Base-by-base conservation (phyloP, 2,797 vertebrate genomes). In the Myripristis murdjan region DNA sequence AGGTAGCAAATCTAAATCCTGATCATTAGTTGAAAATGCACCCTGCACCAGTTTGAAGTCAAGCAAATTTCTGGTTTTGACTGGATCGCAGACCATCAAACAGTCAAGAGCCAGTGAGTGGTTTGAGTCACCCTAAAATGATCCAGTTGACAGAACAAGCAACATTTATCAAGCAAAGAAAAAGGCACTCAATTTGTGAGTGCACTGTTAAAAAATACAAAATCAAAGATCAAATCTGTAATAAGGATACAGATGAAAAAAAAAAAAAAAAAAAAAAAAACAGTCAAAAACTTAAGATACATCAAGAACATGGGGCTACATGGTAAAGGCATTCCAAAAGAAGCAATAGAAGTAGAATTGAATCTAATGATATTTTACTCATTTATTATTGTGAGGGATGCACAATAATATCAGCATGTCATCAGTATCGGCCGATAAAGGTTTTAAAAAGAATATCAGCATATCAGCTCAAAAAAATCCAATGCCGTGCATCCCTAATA, bases 171-270 rank as follows among this genome's bases (percentile, higher is more conserved):
- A 58, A 39, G 57, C 22, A 43, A 78, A 39, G 12, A 16, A 0
- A 18, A 39, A 18, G 47, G 11, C 47, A 24, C 56, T 77, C 39
- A 22, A 70, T 77, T 70, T 78, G 44, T 43, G 64, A 66, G 39
- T 47, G 52, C 18, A 31, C 61, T 62, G 31, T 74, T 82, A 4
- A 69, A 74, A 71, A 75, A 63, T 41, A 57, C 18, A 11, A 22
- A 60, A 64, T 70, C 23, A 81, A 24, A 12, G 1, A 53, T 28
- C 77, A 26, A 72, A 86, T 82, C 53, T 76, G 81, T 77, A n/a
- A 81, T 65, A 28, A 53, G 28, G 33, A 24, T 5, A 52, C 65
- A 74, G 80, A 83, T 84, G 73, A 83, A 81, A 61, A 41, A 58
- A 71, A 56, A 75, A 20, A 78, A n/a, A n/a, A 75, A 20, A 80